Evolutionary conservation across 2,888 invertebrate genomes (phyloP), one percentile per base, ranked within the genome.

Genomic region (Megamerina dolium): DNA sequence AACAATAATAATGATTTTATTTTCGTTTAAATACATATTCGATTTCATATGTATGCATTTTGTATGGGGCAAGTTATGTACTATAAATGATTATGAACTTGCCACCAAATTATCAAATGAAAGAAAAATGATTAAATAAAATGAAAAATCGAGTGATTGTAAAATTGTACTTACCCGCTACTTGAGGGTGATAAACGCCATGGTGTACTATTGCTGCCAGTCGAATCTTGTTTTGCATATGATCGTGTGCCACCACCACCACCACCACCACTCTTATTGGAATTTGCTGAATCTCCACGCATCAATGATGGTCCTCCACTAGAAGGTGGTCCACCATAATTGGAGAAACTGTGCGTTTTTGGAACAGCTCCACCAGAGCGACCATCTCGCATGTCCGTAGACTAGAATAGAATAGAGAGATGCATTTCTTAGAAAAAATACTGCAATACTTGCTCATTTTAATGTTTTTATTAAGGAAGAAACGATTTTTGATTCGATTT

Each of bases 331-430:
- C 75, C 79, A 12, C 81, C 82, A 63, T 88, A 88, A 3, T 88
- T 91, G 10, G 88, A 89, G 62, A 92, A 93, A 70, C 89, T 91
- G 73, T 87, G 89, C 38, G 90, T 87, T 68, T 88, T 88, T 35
- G 85, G 83, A 33, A 85, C 82, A 21, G 46, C 63, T 27, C 49
- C 46, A 5, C 43, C 43, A 59, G 68, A 77, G 59, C 75, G 67
- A 23, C 45, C 64, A 59, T 54, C 74, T 48, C 60, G 69, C 45
- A 54, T 59, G 48, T 68, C 64, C 23, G 59, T 62, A 9, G 62
- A 59, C 64, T 66, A 42, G 31, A 43, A 27, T 12, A 9, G 19
- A 26, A 37, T 23, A 23, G 10, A 23, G 10, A 23, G 10, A 23
- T 23, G 10, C 6, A 23, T 23, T 8, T 23, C 10, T 8, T n/a